Conservation (phyloP, 2,888 invertebrate genomes). For the Protodeltote pygarga region DNA sequence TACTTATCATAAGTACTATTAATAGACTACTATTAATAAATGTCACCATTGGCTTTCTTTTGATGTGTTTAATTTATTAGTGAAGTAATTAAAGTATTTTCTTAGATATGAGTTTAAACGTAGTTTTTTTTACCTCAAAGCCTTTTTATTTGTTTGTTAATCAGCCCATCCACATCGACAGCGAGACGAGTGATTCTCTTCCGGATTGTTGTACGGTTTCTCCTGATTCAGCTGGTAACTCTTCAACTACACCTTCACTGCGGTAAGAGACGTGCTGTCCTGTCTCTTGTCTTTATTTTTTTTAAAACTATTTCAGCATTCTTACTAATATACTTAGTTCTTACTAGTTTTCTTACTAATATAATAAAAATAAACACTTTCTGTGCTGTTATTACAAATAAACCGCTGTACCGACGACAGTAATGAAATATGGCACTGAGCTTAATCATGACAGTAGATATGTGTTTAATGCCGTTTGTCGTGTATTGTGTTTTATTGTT, state of each 20-base stretch:
- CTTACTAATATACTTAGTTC: background rate
- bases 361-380: background rate
- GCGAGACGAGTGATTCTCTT: slow-evolving; percentile 81
- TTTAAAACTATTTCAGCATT: no score
- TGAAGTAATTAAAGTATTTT: no score
- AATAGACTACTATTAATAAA: no score
- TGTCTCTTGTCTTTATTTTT: no score
- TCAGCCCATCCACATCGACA: slow-evolving; percentile 82
- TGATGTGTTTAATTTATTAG: background rate
- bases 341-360: slow-evolving; percentile 4
- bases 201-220: slow-evolving; percentile 78
- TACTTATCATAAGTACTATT: no score
- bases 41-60: no score
- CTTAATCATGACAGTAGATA: no score
- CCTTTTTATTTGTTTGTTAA: background rate
- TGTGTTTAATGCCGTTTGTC: no score
- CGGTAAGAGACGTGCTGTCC: slow-evolving; percentile 51
- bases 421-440: no score
- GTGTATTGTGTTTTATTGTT: no score
- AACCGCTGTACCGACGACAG: no score
- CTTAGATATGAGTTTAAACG: no score
- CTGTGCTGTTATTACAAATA: background rate
- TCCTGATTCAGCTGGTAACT: slow-evolving; percentile 72
- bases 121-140: background rate
- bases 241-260: slow-evolving; percentile 51